Evolutionary conservation across 2,113 vertebrate genomes (phyloP), one percentile per base, ranked within the genome.

Genomic region (Heterocephalus glaber): DNA sequence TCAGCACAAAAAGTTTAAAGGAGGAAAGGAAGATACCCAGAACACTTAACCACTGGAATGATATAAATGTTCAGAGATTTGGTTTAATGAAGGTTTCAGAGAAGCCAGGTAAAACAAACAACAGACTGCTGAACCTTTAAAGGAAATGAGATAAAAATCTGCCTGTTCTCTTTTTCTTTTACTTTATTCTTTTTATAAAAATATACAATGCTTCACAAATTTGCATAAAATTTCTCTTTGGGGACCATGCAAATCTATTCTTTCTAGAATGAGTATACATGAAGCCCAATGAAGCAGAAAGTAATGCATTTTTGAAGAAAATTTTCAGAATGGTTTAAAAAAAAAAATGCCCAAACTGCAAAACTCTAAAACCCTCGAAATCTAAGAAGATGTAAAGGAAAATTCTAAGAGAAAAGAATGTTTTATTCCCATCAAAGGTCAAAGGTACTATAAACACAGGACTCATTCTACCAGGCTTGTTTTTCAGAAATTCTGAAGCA

Each of bases 321-420:
- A 38, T 22, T 54, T 92, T 93, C 44, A 61, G 35, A 91, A 77
- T 38, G 38, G 35, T 41, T 93, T 93, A 92, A 28, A 84, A 95
- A 92, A 89, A 16, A 86, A 95, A 93, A 81, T 81, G 61, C 52
- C 56, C 5, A 47, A 89, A 93, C 28, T 61, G 7, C 47, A 83
- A 96, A 96, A 86, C 65, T 89, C 82, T 54, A 79, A 94, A 83
- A 52, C 81, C 44, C 24, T 88, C 76, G 44, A 77, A 81, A 92
- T 90, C 81, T 83, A 83, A 86, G 47, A 72, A 88, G 49, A 80
- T 54, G 30, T 33, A 88, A 95, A 44, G 60, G 61, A 90, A 92
- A 92, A 94, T 88, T 68, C 77, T 89, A 88, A 74, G 22, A 84
- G 24, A 90, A 93, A 91, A 77, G 1, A 61, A 35, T 80, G 9